Evolutionary conservation across 37 sponge, comb jelly and placozoan genomes (phyloP), one percentile per base, ranked within the genome.

Genomic region (Agelas oroides): DNA sequence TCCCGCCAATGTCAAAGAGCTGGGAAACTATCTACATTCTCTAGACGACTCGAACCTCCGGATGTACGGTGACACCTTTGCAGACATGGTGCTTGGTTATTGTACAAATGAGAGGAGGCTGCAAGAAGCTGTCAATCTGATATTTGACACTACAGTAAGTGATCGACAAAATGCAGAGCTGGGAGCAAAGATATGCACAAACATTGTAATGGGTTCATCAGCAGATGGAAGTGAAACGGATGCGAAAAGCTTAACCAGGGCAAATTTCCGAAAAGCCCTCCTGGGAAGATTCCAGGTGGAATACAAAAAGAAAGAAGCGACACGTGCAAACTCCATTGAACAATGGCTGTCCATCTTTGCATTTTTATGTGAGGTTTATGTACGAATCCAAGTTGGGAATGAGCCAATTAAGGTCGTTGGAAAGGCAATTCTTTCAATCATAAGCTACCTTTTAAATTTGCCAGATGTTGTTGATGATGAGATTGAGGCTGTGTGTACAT

Each of bases 301-400:
- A 8, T 87, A 59, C 70, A 67, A 76, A 39, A 24, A 86, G 41
- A 94, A 83, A 71, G 69, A 86, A 23, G 68, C 25, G 16, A 77
- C 78, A 20, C 54, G 94, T 38, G n/a, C 5, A n/a, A 40, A 56
- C 0, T 94, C 94, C 0, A 87, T 94, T 53, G 94, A 94, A 66
- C 31, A n/a, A 21, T 94, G 94, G 94, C 64, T 94, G 62, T 79
- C 83, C 0, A 37, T 94, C 2, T 89, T 87, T 61, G 41, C 90
- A 0, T 94, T 94, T 37, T 1, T 94, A 21, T 77, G 76, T 65
- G 88, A 79, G 34, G 17, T 89, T 1, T 90, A 83, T 53, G n/a
- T 15, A 1, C 55, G 27, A 11, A 28, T 94, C 18, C 66, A 30
- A 35, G 60, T 86, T 6, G 25, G 41, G 5, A 80, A 71, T 31